Percentiles rank a stretch among this genome's conserved stretches.
phyloP scores from a whole-genome alignment of 2,888 invertebrate genomes.

The Hypsopygia costalis region DNA sequence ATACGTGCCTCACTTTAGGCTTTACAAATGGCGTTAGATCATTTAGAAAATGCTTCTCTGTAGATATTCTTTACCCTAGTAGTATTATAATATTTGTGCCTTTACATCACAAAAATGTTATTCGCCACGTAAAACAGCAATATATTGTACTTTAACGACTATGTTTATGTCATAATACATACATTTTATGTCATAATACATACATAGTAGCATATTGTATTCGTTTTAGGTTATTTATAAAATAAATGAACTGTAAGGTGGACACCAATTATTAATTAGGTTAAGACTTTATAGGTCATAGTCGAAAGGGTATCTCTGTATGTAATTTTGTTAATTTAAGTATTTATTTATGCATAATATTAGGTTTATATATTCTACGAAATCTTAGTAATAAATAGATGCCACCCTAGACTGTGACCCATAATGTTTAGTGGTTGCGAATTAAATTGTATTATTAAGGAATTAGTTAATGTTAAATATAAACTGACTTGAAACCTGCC shows the following conservation, averaged over 20 bases:
- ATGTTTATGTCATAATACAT: background rate
- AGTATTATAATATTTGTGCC: no score
- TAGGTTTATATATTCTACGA: background rate
- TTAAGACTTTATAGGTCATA: conserved; percentile 22
- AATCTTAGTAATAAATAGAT: background rate
- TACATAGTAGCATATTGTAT: background rate
- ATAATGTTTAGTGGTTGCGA: conserved; percentile 14
- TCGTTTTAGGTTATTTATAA: conserved; percentile 2
- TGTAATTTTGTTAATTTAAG: conserved; percentile 12
- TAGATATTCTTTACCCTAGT: no score
- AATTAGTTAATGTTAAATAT: conserved; percentile 22
- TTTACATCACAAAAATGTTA: no score
- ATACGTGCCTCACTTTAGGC: no score
- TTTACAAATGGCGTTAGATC: no score
- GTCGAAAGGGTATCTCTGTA: conserved; percentile 14
- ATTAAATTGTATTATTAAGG: conserved; percentile 11
- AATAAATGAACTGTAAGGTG: conserved; percentile 39
- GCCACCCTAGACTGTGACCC: conserved; percentile 12
- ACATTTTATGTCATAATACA: no score
- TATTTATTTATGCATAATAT: conserved; percentile 16
- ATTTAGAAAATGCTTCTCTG: no score
- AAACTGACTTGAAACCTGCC: conserved; percentile 58
- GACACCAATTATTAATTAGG: conserved; percentile 54
- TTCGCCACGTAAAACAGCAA: no score
- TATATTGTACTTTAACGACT: no score